phyloP scores from a whole-genome alignment of 2,888 invertebrate species.

The Schrankia costaestrigalis region DNA sequence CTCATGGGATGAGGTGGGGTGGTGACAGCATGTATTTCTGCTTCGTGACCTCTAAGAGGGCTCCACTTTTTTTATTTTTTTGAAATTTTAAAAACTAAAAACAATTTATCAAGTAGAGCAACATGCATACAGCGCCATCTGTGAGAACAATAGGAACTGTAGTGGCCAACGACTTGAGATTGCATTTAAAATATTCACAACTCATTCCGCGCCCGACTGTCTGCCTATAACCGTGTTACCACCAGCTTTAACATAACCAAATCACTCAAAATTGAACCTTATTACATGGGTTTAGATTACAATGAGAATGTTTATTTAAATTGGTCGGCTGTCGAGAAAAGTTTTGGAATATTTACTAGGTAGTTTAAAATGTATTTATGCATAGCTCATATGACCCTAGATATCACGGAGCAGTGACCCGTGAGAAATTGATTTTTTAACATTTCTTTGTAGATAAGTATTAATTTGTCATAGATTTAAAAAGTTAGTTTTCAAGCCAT shows the following conservation, averaged over 20 bases:
- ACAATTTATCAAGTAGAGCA: conserved; percentile 46
- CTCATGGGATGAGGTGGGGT: too few relatives aligned
- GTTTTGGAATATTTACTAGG: conserved; percentile 43
- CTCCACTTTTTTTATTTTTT: too few relatives aligned
- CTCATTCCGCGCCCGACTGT: conserved; percentile 72
- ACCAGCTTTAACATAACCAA: conserved; percentile 17
- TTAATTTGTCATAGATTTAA: conserved; percentile 42
- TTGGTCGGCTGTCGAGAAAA: conserved; percentile 24
- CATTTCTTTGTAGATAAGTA: conserved; percentile 29
- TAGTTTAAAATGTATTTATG: conserved; percentile 64
- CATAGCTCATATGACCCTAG: conserved; percentile 54
- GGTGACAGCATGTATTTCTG: too few relatives aligned
- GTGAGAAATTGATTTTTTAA: conserved; percentile 58
- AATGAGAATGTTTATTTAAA: conserved; percentile 12
- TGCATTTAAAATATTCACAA: conserved; percentile 78
- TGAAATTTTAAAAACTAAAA: too few relatives aligned
- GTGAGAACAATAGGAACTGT: conserved; percentile 69
- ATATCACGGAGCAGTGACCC: conserved; percentile 48
- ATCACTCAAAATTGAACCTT: conserved; percentile 30
- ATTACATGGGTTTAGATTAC: conserved; percentile 9
- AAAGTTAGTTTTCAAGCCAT: conserved; percentile 19
- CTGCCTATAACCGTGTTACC: conserved; percentile 57
- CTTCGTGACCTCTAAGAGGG: too few relatives aligned
- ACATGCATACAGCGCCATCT: conserved; percentile 24
- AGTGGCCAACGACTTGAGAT: conserved; percentile 69